Conservation (phyloP, 2,113 vertebrate species). For the Chlorodrepanis virens region DNA sequence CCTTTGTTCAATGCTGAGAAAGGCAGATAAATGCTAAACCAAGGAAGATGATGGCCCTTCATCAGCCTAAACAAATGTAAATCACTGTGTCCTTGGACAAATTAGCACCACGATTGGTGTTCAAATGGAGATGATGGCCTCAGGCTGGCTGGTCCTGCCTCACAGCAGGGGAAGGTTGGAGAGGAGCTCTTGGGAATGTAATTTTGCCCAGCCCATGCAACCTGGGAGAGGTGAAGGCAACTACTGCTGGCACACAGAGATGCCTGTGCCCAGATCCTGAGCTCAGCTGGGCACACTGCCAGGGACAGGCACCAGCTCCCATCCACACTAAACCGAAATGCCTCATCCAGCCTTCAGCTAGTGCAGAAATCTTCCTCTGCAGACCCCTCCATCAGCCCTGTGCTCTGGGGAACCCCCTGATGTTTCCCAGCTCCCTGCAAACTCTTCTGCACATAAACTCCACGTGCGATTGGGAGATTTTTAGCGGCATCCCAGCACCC, state of each 20-base stretch:
- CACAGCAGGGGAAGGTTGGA: background rate
- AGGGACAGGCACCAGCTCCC: background rate
- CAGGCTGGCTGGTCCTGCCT: background rate
- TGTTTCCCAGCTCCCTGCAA: background rate
- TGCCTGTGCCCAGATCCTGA: background rate
- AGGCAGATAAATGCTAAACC: background rate
- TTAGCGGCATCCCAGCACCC: background rate
- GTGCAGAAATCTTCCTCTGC: background rate
- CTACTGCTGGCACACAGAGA: background rate
- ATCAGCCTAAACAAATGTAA: slow-evolving; percentile 58
- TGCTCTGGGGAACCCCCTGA: background rate
- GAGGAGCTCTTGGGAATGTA: background rate
- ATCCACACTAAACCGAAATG: background rate
- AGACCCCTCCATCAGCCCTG: background rate
- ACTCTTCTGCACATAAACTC: background rate
- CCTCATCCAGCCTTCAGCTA: background rate
- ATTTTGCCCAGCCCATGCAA: background rate
- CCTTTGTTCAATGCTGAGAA: slow-evolving; percentile 33
- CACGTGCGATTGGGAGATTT: background rate
- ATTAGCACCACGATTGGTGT: background rate
- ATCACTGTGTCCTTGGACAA: background rate
- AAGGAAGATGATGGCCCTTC: slow-evolving; percentile 22
- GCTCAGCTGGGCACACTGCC: background rate
- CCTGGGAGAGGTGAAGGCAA: background rate
- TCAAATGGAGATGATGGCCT: background rate